Conservation (phyloP, 2,888 invertebrate genomes). For the Machimus rusticus region DNA sequence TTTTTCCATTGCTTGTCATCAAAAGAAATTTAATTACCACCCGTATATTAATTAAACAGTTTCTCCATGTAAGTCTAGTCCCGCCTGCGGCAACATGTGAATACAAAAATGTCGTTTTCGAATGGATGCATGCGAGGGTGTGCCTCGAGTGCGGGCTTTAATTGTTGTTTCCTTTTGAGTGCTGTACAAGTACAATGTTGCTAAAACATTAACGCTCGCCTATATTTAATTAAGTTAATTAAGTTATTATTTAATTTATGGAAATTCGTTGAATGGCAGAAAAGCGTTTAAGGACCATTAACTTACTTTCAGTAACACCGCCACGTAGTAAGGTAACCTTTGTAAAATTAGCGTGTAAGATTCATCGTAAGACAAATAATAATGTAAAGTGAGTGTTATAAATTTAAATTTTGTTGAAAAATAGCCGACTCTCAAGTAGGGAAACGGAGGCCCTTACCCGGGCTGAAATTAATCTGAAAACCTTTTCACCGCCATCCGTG, state of each 20-base stretch:
- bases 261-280: not conserved
- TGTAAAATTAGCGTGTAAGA: not conserved
- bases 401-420: not conserved
- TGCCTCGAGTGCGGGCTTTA: not conserved
- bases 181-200: not conserved
- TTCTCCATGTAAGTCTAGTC: constrained; percentile 10
- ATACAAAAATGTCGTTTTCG: not conserved
- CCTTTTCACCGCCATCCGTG: not conserved
- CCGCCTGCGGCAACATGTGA: not conserved
- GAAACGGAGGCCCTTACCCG: not conserved
- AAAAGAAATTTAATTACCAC: constrained; percentile 32
- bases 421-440: not conserved
- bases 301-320: not conserved
- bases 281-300: not conserved
- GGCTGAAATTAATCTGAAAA: not conserved
- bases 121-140: not conserved
- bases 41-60: constrained; percentile 19
- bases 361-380: constrained; percentile 23
- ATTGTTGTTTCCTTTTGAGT: not conserved
- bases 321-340: not conserved
- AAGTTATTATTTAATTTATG: not conserved
- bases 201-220: not conserved
- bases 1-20: constrained; percentile 7
- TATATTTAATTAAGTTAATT: not conserved
- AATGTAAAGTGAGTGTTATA: constrained; percentile 4